Conservation (phyloP, 2,888 invertebrate species). For the Lordiphosa andalusiaca region DNA sequence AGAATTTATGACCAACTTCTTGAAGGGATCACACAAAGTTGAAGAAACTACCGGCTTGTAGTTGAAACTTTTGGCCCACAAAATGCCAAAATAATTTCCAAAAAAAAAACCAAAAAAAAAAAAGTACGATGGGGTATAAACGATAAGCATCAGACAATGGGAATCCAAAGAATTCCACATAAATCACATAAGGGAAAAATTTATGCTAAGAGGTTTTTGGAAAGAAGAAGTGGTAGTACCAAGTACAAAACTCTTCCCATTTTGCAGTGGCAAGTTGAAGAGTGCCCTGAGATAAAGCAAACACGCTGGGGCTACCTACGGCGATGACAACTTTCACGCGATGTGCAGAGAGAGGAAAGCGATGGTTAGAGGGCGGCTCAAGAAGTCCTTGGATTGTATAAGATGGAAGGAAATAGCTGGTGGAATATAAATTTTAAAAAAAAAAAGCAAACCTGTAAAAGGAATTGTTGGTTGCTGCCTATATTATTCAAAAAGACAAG, state of each 20-base stretch:
- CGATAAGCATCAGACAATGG: slow-evolving; percentile 7
- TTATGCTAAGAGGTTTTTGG: slow-evolving; percentile 15
- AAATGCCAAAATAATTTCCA: slow-evolving; percentile 10
- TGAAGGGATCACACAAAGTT: slow-evolving; percentile 59
- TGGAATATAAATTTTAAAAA: no score
- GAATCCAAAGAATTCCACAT: slow-evolving; percentile 27
- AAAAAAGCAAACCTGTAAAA: no score
- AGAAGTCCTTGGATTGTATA: no score
- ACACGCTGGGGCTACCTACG: slow-evolving; percentile 8
- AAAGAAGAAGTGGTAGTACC: no score
- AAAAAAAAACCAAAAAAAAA: slow-evolving; percentile 4
- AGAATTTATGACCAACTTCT: slow-evolving; percentile 69
- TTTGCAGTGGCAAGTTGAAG: slow-evolving; percentile 18
- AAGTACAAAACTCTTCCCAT: background rate
- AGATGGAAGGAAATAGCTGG: no score
- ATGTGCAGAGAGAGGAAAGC: slow-evolving; percentile 36
- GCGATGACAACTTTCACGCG: slow-evolving; percentile 63
- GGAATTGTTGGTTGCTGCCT: no score
- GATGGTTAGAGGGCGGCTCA: slow-evolving; percentile 41
- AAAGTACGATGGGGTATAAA: no score
- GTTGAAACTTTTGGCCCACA: slow-evolving; percentile 24
- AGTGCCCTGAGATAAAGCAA: slow-evolving; percentile 13
- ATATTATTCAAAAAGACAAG: no score
- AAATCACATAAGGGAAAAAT: slow-evolving; percentile 30
- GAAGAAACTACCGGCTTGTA: slow-evolving; percentile 19